These are phyloP conservation scores for Coelinius sp. DNA, from an alignment of 2,888 invertebrate species.

Conservation along the genomic window DNA sequence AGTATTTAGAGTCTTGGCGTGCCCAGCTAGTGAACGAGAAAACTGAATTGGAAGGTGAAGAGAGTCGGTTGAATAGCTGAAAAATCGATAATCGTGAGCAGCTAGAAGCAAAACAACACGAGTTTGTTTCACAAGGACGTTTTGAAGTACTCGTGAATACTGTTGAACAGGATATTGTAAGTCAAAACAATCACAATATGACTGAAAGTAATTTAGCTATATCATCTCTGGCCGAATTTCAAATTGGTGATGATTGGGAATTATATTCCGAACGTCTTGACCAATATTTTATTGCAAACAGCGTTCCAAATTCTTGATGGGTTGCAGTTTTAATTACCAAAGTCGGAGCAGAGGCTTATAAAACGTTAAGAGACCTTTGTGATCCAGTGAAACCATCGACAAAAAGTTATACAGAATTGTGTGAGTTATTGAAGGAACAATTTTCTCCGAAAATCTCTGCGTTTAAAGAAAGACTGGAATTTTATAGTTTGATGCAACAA, in stretches of 20 bases:
- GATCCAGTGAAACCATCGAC: conserved; percentile 46
- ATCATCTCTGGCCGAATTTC: conserved; percentile 40
- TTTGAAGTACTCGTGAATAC: not conserved
- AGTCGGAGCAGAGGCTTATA: too few relatives aligned
- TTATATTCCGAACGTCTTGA: conserved; percentile 46
- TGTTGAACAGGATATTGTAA: not conserved
- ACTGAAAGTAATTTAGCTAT: conserved; percentile 11
- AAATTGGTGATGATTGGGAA: conserved; percentile 43
- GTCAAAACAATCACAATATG: not conserved
- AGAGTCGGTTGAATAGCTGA: not conserved
- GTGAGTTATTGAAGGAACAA: conserved; percentile 41
- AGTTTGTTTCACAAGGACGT: not conserved
- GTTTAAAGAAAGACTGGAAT: conserved; percentile 46
- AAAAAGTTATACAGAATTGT: conserved; percentile 44
- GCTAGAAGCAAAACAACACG: not conserved
- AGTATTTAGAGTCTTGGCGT: not conserved
- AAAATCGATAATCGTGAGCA: not conserved
- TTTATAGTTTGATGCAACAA: conserved; percentile 52
- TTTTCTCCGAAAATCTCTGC: conserved; percentile 41
- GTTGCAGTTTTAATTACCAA: conserved; percentile 48
- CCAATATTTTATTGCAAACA: conserved; percentile 47
- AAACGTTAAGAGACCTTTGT: conserved; percentile 45
- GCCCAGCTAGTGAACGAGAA: not conserved
- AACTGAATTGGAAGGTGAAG: not conserved
- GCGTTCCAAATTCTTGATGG: conserved; percentile 43